Evolutionary conservation across 2,113 vertebrate genomes (phyloP), one percentile per base, ranked within the genome.

Genomic region (Ailurus styani): DNA sequence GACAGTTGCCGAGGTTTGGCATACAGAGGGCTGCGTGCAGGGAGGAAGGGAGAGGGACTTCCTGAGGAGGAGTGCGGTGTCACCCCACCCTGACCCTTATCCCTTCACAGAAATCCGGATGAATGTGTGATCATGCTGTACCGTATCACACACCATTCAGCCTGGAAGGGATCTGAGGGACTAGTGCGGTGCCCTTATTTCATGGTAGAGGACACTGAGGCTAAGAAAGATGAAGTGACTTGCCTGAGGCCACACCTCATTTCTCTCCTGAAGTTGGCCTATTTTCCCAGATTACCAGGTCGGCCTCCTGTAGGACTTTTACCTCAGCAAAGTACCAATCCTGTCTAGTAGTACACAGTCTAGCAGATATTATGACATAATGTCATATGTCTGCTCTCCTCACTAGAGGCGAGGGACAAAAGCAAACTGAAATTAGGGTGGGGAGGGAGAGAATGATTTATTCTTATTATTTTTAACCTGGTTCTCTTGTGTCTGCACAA

Each of bases 241-340:
- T 62, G 77, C 91, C 90, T 29, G 70, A 91, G 68, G 94, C 78
- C 78, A 66, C 62, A 52, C 77, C 31, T 75, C 77, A 34, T 1
- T 23, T 88, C 89, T 77, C 45, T 88, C 81, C 40, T 45, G 72
- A 72, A 94, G 77, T 20, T 91, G 93, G 37, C 91, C 97, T 96
- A 15, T 18, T 95, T 98, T 97, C 60, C 77, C 42, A 62, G 68
- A 86, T 88, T 96, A 93, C 77, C 86, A 95, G 77, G 72, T 66
- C 95, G 62, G 68, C 47, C 55, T 78, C 62, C 31, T 7, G 75
- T 52, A 64, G 73, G 45, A 73, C 42, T 93, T 87, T 66, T 31
- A 90, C 34, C 45, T 77, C 17, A n/a, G 64, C 45, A 25, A 47
- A 73, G 64, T 55, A 40, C 17, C 27, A 84, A 0, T 62, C 78